phyloP scores from a whole-genome alignment of 2,888 invertebrate species.

The Ganaspis brasiliensis region DNA sequence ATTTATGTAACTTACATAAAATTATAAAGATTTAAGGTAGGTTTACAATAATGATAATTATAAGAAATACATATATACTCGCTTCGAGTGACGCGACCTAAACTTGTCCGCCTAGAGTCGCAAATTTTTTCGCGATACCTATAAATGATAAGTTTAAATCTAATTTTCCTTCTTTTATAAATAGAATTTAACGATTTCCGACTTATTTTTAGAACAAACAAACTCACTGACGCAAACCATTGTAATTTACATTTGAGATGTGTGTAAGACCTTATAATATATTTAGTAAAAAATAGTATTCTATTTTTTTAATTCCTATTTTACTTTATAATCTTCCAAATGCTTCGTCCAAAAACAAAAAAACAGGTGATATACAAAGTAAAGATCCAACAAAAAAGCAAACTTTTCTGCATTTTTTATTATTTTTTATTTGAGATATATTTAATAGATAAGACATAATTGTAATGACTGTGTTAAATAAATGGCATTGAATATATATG shows the following conservation, averaged over 20 bases:
- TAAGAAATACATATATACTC: constrained; percentile 33
- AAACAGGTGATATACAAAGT: no score
- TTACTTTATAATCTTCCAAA: no score
- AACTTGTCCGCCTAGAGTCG: constrained; percentile 34
- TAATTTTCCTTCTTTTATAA: constrained; percentile 26
- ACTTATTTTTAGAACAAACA: constrained; percentile 18
- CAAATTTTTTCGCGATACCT: constrained; percentile 35
- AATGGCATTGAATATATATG: no score
- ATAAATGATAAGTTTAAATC: constrained; percentile 23
- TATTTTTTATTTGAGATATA: background rate
- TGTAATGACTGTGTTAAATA: no score
- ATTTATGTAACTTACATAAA: constrained; percentile 57
- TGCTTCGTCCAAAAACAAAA: no score
- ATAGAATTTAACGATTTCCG: constrained; percentile 20
- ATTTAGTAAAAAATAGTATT: constrained; percentile 46
- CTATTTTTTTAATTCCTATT: no score
- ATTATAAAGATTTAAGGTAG: constrained; percentile 50
- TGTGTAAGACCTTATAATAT: constrained; percentile 63
- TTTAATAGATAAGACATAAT: no score
- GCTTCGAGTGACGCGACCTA: constrained; percentile 30
- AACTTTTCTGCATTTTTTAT: background rate
- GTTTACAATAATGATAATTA: constrained; percentile 48
- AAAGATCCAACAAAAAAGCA: no score
- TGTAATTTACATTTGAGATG: constrained; percentile 45
- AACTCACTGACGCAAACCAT: background rate